These are phyloP conservation scores for Athene cunicularia DNA, from an alignment of 2,113 vertebrate genomes.

Conservation along the genomic window DNA sequence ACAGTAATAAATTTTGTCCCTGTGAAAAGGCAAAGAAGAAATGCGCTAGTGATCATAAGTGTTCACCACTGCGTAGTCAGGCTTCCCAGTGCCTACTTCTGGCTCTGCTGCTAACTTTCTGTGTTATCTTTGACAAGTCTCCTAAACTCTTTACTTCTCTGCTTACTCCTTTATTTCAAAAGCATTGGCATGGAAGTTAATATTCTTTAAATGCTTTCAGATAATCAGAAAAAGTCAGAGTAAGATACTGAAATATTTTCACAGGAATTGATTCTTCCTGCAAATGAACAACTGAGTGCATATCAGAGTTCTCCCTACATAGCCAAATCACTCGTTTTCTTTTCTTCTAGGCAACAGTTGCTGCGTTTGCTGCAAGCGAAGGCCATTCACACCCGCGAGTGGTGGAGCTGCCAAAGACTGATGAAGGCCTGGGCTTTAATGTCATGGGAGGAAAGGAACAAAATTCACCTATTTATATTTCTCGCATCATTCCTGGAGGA, in stretches of 20 bases:
- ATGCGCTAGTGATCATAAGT: not conserved
- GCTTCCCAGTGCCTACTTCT: not conserved
- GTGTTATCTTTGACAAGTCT: not conserved
- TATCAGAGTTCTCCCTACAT: not conserved
- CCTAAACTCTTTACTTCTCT: not conserved
- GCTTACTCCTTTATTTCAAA: conserved; percentile 16
- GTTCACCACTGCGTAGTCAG: not conserved
- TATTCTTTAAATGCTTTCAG: not conserved
- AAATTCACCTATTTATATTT: conserved; percentile 99
- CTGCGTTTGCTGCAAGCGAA: conserved; percentile 97
- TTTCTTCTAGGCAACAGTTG: conserved; percentile 92
- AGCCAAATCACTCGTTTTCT: not conserved
- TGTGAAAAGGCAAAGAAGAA: not conserved
- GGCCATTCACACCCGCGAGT: conserved; percentile 97
- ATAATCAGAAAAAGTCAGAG: not conserved
- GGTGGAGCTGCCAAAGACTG: conserved; percentile 97
- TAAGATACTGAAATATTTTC: not conserved
- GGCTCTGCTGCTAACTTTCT: conserved; percentile 7
- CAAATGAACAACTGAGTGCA: not conserved
- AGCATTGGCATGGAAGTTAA: not conserved
- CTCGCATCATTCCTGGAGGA: conserved; percentile 97
- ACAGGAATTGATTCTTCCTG: not conserved
- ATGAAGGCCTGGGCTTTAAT: conserved; percentile 98
- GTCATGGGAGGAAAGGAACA: conserved; percentile 99
- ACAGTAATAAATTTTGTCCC: not conserved